Percentiles rank a stretch among this genome's conserved stretches.
Evolutionary conservation across 2,113 vertebrate genomes (phyloP).

Genomic region (Cichladusa arquata): DNA sequence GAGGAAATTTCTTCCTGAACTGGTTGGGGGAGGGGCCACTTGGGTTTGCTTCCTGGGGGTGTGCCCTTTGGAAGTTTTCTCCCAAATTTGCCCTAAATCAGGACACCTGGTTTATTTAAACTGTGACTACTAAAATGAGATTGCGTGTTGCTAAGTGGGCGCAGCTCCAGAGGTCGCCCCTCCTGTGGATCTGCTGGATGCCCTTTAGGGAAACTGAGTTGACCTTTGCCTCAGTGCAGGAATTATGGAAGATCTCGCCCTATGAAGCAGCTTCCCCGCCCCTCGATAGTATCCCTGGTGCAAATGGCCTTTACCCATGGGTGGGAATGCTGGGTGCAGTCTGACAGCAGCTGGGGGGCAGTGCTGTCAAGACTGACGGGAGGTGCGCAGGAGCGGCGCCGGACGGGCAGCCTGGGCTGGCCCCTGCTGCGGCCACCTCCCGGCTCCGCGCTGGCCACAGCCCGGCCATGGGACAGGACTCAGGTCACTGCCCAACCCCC

Average conservation of each 20-base stretch:
- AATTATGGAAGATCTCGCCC: neutral
- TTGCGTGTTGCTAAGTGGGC: neutral
- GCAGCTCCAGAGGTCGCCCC: rapidly evolving
- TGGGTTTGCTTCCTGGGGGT: too few relatives aligned
- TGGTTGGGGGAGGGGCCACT: too few relatives aligned
- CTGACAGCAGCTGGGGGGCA: neutral
- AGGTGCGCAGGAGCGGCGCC: rapidly evolving
- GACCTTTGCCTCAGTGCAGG: neutral
- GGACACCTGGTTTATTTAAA: neutral
- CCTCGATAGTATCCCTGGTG: too few relatives aligned
- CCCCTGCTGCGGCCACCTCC: rapidly evolving
- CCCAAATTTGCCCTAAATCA: too few relatives aligned
- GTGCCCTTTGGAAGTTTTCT: too few relatives aligned
- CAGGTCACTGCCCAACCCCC: neutral
- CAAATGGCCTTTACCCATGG: neutral
- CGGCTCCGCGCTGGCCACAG: rapidly evolving
- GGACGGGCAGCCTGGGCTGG: rapidly evolving
- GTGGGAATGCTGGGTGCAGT: neutral
- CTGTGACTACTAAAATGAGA: neutral
- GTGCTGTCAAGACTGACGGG: neutral
- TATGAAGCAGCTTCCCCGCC: rapidly evolving
- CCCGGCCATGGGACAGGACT: rapidly evolving
- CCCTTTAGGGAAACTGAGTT: rapidly evolving
- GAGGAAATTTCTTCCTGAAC: too few relatives aligned
- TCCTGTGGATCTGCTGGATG: neutral